Evolutionary conservation across 64 coral and sea anemone genomes (phyloP).

Genomic region (Actinia tenebrosa): DNA sequence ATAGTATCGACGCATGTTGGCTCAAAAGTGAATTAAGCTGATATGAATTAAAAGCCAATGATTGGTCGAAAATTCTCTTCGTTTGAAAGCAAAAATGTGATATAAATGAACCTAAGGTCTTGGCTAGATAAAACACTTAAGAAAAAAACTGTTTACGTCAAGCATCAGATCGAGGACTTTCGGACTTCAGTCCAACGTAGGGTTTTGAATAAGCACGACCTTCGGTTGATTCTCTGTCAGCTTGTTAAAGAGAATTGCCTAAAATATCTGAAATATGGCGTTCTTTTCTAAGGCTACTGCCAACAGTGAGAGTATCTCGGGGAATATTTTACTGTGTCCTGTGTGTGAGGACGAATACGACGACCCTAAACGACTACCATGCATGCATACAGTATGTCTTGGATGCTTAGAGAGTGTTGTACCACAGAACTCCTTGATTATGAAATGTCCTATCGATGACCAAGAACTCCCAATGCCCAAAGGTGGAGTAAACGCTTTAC

Average conservation of each 20-base stretch:
- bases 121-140: background rate
- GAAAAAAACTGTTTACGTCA: background rate
- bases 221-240: background rate
- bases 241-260: background rate
- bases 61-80: background rate
- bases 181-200: background rate
- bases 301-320: slow-evolving; percentile 34
- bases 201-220: background rate
- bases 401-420: slow-evolving; percentile 60
- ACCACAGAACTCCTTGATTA: slow-evolving; percentile 55
- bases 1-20: background rate
- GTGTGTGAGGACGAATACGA: slow-evolving; percentile 83
- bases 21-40: background rate
- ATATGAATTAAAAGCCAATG: background rate
- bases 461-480: slow-evolving; percentile 81
- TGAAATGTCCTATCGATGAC: slow-evolving; percentile 71
- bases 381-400: slow-evolving; percentile 71
- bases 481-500: slow-evolving; percentile 69
- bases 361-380: slow-evolving; percentile 81
- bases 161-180: background rate
- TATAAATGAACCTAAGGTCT: background rate
- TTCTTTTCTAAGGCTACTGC: slow-evolving; percentile 75
- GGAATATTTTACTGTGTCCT: slow-evolving; percentile 45
- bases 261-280: slow-evolving; percentile 45
- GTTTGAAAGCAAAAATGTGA: background rate